phyloP scores from a whole-genome alignment of 2,888 invertebrate genomes.

The Melanargia galathea region DNA sequence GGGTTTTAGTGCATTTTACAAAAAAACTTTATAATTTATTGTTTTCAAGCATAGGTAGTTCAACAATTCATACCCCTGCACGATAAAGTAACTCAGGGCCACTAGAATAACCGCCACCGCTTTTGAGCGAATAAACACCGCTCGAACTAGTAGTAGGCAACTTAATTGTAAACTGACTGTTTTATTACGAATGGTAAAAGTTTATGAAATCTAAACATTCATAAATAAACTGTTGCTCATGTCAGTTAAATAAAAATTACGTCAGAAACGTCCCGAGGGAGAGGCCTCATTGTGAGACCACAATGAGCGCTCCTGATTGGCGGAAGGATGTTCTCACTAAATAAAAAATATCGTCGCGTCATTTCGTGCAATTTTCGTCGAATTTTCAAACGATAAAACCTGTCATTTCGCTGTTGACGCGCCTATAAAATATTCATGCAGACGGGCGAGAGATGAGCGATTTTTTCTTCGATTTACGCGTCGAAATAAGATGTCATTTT shows the following conservation, averaged over 20 bases:
- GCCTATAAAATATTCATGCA: slow-evolving; percentile 83
- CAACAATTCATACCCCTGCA: background rate
- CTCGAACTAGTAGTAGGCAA: slow-evolving; percentile 29
- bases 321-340: slow-evolving; percentile 82
- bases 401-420: slow-evolving; percentile 82
- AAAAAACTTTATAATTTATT: slow-evolving; percentile 15
- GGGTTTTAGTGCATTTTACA: too few relatives aligned
- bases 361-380: slow-evolving; percentile 80
- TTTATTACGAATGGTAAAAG: slow-evolving; percentile 42
- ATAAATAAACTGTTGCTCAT: slow-evolving; percentile 73
- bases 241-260: slow-evolving; percentile 77
- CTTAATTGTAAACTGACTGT: slow-evolving; percentile 31
- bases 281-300: slow-evolving; percentile 70
- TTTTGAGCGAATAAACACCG: slow-evolving; percentile 25
- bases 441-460: slow-evolving; percentile 79
- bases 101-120: slow-evolving; percentile 20
- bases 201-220: slow-evolving; percentile 52
- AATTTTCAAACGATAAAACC: slow-evolving; percentile 83
- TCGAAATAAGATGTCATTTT: slow-evolving; percentile 83
- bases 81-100: slow-evolving; percentile 7
- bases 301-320: slow-evolving; percentile 80
- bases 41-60: slow-evolving; percentile 14
- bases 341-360: slow-evolving; percentile 82
- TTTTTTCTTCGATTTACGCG: slow-evolving; percentile 82
- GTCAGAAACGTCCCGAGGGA: slow-evolving; percentile 70